Base-by-base conservation (phyloP, 2,113 vertebrate genomes). In the Vulpes ferrilata region DNA sequence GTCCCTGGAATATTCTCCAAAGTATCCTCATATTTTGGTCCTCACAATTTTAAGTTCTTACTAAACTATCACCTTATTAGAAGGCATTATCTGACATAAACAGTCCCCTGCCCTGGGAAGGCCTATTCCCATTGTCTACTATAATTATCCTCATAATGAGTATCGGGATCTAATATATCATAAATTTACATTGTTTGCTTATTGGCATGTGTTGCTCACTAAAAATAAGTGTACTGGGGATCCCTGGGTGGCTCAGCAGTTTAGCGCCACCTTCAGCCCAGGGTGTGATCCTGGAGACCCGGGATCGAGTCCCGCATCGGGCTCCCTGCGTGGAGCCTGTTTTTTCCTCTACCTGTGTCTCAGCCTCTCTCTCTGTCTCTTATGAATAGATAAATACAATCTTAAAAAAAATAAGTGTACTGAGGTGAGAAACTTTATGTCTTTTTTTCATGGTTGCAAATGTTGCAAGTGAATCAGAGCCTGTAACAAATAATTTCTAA, bases 41-140 rank as follows among this genome's bases (percentile, higher is more conserved):
- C 10, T 93, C 71, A 86, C 19, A 38, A 23, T 65, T 86, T 93
- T 86, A 78, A 86, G 71, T 93, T 86, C n/a, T 93, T 38, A 38
- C 59, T 43, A n/a, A 60, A 51, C 9, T 60, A 8, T 55, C 57
- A 55, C 25, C 19, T 73, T 65, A 23, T 55, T 57, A 64, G 69
- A 78, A 65, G 25, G 15, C 17, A 38, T 43, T 76, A 1, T 19
- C 9, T 55, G 25, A 78, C 48, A 43, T 57, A 67, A 57, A 65
- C 48, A 55, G 48, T 25, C 15, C 51, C n/a, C 9, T 65, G 48
- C 23, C 13, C 60, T 57, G n/a, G 35, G n/a, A 86, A 86, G 78
- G 11, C 19, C 35, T 65, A 43, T 57, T 1, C 1, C 20, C 48
- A 27, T 27, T 6, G 32, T 62, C 10, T 53, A 53, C 43, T 62